These are phyloP conservation scores for Zootermopsis nevadensis DNA, from an alignment of 2,888 invertebrate genomes.

Conservation along the genomic window DNA sequence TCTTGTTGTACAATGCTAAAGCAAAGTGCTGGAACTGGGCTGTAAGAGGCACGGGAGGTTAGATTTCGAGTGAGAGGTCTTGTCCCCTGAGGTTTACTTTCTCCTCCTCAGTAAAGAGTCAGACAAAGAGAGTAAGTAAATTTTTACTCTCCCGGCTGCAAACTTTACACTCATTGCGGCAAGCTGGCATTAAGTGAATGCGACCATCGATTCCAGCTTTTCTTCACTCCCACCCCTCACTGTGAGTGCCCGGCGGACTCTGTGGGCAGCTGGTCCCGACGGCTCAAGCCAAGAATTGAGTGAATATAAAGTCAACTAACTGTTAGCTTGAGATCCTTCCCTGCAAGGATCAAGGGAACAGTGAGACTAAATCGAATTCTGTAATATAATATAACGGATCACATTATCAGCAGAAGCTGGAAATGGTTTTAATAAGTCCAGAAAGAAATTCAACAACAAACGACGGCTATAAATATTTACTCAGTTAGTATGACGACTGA, in stretches of 20 bases:
- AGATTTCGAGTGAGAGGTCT: neutral
- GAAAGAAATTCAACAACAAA: no score
- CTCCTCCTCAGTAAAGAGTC: neutral
- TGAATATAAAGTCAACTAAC: neutral
- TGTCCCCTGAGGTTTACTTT: conserved; percentile 20
- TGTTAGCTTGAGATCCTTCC: neutral
- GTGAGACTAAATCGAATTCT: conserved; percentile 5
- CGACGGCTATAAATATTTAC: no score
- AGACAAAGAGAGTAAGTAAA: neutral
- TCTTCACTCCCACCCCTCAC: neutral
- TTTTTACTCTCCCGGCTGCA: neutral
- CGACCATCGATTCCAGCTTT: conserved; percentile 13
- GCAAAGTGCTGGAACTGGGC: neutral
- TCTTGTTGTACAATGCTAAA: neutral
- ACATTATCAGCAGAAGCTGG: neutral
- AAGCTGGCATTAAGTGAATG: conserved; percentile 24
- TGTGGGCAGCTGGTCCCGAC: neutral
- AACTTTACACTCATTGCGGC: conserved; percentile 26
- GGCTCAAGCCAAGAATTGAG: neutral
- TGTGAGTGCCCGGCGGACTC: neutral
- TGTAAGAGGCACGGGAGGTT: neutral
- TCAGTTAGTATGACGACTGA: no score
- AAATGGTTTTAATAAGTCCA: neutral
- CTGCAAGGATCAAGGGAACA: neutral
- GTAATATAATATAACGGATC: conserved; percentile 6